phyloP scores from a whole-genome alignment of 2,888 invertebrate genomes.

The Apodemia mormo region DNA sequence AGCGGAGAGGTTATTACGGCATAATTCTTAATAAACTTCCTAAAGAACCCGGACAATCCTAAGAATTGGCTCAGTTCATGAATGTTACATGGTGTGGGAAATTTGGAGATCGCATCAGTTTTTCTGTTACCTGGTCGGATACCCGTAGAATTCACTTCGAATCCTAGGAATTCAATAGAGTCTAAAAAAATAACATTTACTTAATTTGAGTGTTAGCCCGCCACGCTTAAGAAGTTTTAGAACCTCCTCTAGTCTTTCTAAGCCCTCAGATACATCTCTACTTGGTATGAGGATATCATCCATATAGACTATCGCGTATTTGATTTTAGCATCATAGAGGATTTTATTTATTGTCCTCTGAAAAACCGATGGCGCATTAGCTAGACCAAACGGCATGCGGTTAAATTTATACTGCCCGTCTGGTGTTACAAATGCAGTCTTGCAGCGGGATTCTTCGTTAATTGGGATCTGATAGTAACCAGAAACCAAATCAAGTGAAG shows the following conservation, averaged over 20 bases:
- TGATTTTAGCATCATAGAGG: slow-evolving; percentile 27
- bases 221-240: slow-evolving; percentile 10
- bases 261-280: slow-evolving; percentile 14
- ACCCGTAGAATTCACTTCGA: slow-evolving; percentile 36
- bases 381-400: slow-evolving; percentile 49
- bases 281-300: slow-evolving; percentile 40
- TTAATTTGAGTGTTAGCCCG: slow-evolving; percentile 1
- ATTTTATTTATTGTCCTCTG: neutral
- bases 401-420: slow-evolving; percentile 30
- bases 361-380: slow-evolving; percentile 51
- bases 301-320: slow-evolving; percentile 16
- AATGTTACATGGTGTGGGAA: slow-evolving; percentile 36
- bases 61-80: slow-evolving; percentile 34
- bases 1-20: slow-evolving; percentile 29
- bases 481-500: neutral
- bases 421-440: slow-evolving; percentile 44
- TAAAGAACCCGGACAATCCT: slow-evolving; percentile 31
- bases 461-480: neutral
- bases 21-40: slow-evolving; percentile 31
- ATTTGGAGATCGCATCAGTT: slow-evolving; percentile 36
- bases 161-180: slow-evolving; percentile 39
- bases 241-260: slow-evolving; percentile 7
- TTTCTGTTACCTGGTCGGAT: slow-evolving; percentile 39
- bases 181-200: slow-evolving; percentile 7
- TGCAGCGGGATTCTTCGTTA: slow-evolving; percentile 39